A percentile compares a stretch with the other conserved stretches of the same genome.
Conservation (phyloP, 2,113 vertebrate genomes). For the Macroglossus sobrinus region DNA sequence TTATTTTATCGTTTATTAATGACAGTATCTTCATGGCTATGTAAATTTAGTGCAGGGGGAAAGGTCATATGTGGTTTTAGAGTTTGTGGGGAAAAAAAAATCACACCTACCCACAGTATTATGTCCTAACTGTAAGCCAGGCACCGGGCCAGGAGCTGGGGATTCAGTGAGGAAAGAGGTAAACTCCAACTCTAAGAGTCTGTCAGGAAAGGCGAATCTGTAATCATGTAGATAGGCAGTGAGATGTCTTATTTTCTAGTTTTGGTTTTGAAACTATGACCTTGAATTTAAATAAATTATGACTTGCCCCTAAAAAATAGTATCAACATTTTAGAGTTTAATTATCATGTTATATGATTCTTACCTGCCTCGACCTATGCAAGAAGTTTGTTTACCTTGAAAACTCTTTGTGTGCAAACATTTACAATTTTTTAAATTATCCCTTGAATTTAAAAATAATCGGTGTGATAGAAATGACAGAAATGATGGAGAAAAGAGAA, state of each 20-base stretch:
- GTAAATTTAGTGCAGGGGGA: background rate
- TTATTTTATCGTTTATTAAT: background rate
- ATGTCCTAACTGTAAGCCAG: background rate
- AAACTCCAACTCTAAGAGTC: background rate
- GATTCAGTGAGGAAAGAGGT: background rate
- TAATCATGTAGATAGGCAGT: background rate
- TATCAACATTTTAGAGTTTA: background rate
- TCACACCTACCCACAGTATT: background rate
- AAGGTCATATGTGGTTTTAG: background rate
- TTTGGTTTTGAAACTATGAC: background rate
- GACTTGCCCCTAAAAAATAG: background rate
- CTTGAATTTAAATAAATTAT: background rate
- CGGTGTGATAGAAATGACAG: background rate
- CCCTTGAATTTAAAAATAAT: conserved; percentile 7
- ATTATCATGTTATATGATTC: background rate
- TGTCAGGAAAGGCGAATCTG: background rate
- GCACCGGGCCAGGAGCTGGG: background rate
- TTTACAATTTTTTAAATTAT: background rate
- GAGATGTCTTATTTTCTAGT: background rate
- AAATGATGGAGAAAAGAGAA: background rate
- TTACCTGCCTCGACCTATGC: background rate
- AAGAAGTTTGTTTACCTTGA: background rate
- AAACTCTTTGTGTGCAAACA: background rate
- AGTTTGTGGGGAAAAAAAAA: background rate
- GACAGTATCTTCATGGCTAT: background rate